These are phyloP conservation scores for Drosophila neonasuta DNA, from an alignment of 2,888 invertebrate genomes.

Conservation along the genomic window DNA sequence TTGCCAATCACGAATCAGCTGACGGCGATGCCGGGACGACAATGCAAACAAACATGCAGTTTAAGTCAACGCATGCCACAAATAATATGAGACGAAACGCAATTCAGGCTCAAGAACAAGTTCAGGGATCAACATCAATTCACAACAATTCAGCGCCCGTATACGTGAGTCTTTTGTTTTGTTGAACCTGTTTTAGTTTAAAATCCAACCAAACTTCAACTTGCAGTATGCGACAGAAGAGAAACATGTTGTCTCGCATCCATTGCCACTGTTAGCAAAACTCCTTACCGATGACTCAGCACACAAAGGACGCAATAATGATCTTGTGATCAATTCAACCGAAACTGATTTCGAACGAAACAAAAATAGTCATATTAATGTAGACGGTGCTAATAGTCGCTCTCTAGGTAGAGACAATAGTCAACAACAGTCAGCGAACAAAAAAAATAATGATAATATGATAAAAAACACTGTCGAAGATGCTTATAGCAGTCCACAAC, in stretches of 20 bases:
- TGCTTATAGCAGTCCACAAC: constrained; percentile 5
- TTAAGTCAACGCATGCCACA: constrained; percentile 43
- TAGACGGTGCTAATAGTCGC: constrained; percentile 19
- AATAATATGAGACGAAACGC: constrained; percentile 42
- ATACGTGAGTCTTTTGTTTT: constrained; percentile 59
- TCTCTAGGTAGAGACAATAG: constrained; percentile 21
- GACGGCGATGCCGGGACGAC: not conserved
- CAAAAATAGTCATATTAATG: constrained; percentile 23
- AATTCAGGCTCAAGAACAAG: constrained; percentile 29
- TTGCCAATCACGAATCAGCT: constrained; percentile 43
- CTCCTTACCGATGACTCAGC: constrained; percentile 19
- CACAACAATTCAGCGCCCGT: constrained; percentile 77
- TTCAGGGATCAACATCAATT: constrained; percentile 35
- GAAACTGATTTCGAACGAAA: constrained; percentile 30
- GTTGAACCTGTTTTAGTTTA: not conserved
- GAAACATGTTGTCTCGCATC: constrained; percentile 25
- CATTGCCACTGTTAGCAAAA: constrained; percentile 31
- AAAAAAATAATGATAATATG: constrained; percentile 11
- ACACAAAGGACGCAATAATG: constrained; percentile 7
- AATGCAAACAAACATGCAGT: constrained; percentile 4
- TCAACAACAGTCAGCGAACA: constrained; percentile 9
- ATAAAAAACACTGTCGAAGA: constrained; percentile 15
- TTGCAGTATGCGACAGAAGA: constrained; percentile 58
- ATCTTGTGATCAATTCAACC: not conserved
- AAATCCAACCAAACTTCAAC: not conserved